Evolutionary conservation across 2,113 vertebrate species (phyloP), one percentile per base, ranked within the genome.

Genomic region (Etheostoma cragini): DNA sequence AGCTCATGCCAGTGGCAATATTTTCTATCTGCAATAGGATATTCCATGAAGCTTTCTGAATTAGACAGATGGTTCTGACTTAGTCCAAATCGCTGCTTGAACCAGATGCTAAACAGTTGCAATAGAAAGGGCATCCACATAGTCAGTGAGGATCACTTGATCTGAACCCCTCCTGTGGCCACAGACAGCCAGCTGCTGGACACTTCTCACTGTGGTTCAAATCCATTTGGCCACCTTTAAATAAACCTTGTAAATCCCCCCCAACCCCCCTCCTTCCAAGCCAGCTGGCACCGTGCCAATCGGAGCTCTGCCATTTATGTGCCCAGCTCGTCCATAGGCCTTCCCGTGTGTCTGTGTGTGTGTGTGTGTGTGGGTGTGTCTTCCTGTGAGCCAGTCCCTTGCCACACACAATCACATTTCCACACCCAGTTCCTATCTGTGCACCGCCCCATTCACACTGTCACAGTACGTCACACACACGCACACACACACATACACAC

Each of bases 231-330:
- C 22, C 38, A 24, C 13, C 63, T 73, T 61, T 67, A 49, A 82
- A 76, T 66, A 49, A 76, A 1, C 14, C 50, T 76, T 16, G 4
- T 50, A 53, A 84, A 42, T 22, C 1, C 42, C 33, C 14, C 8
- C n/a, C n/a, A n/a, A n/a, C n/a, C n/a, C n/a, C 1, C 33, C 45
- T 56, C 1, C 8, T 4, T 30, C 3, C 30, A 30, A 76, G 71
- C 81, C 74, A 80, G 42, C 65, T 91, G 91, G 89, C 87, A 74
- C 16, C 2, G 49, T 49, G 82, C 84, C 90, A 71, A 69, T 78
- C 67, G 26, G 62, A 57, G 58, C 87, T 78, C 56, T 71, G 68
- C 70, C 82, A 75, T 84, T 87, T 84, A 62, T 82, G 82, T 88
- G 85, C 62, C 80, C 72, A 80, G 75, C 68, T 79, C 1, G 1